Evolutionary conservation across 2,888 invertebrate species (phyloP).

Genomic region (Acrobeloides nanus): DNA sequence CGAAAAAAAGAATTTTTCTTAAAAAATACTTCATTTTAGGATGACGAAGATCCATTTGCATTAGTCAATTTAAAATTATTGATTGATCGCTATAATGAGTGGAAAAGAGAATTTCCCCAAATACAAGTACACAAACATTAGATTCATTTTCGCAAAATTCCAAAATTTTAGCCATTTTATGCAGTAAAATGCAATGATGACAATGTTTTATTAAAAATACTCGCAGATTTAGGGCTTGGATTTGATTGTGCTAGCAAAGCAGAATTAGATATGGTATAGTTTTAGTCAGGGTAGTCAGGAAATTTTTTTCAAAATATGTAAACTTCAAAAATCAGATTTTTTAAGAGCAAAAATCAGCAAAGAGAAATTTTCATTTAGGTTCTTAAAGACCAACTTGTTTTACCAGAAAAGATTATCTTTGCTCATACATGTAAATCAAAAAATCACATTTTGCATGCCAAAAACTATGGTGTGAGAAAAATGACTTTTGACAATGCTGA

Average conservation of each 20-base stretch:
- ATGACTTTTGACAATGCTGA: conserved; percentile 53
- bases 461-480: conserved; percentile 28
- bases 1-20: too few relatives aligned
- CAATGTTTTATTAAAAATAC: conserved; percentile 70
- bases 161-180: conserved; percentile 60
- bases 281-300: too few relatives aligned
- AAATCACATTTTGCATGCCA: conserved; percentile 49
- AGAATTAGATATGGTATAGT: conserved; percentile 36
- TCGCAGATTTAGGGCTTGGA: conserved; percentile 74
- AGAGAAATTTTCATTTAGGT: conserved; percentile 14
- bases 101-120: conserved; percentile 67
- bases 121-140: conserved; percentile 27
- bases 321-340: too few relatives aligned
- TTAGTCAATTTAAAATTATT: conserved; percentile 36
- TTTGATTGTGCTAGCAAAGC: conserved; percentile 94
- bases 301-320: too few relatives aligned
- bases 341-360: too few relatives aligned
- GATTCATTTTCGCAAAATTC: too few relatives aligned
- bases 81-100: conserved; percentile 56
- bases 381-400: conserved; percentile 8
- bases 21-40: too few relatives aligned
- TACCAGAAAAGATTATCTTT: conserved; percentile 37
- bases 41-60: conserved; percentile 40
- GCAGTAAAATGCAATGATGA: conserved; percentile 97
- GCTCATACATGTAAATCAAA: conserved; percentile 54